Evolutionary conservation across 2,797 vertebrate species (phyloP).

Genomic region (Limnodromus scolopaceus): DNA sequence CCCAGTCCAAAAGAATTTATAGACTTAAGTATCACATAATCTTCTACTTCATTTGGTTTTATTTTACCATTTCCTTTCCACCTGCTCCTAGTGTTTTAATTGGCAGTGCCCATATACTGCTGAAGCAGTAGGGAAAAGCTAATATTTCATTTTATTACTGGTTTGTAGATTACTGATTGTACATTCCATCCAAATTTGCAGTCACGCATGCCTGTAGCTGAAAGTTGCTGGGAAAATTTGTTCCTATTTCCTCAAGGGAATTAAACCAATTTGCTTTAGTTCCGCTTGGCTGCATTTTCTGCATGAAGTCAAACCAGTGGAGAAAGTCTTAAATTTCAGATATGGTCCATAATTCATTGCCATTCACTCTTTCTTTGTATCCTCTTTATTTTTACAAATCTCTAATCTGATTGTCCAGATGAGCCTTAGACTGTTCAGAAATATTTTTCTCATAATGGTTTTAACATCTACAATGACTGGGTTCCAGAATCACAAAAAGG

Average conservation of each 20-base stretch:
- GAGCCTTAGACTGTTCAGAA: neutral
- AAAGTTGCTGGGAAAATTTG: slow-evolving; percentile 78
- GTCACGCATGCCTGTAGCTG: slow-evolving; percentile 54
- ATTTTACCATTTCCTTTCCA: slow-evolving; percentile 33
- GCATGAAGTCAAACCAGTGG: slow-evolving; percentile 68
- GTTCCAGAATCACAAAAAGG: neutral
- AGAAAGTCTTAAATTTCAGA: slow-evolving; percentile 53
- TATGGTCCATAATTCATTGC: neutral
- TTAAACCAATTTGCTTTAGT: slow-evolving; percentile 83
- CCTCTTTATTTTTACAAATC: neutral
- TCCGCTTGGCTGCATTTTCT: slow-evolving; percentile 81
- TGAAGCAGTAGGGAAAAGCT: slow-evolving; percentile 22
- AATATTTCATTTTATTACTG: slow-evolving; percentile 63
- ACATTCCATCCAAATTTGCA: slow-evolving; percentile 56
- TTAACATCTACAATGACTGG: neutral
- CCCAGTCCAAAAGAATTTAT: neutral
- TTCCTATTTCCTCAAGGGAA: slow-evolving; percentile 74
- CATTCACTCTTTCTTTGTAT: neutral
- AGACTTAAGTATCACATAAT: neutral
- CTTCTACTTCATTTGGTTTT: slow-evolving; percentile 1
- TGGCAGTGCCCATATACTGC: slow-evolving; percentile 10
- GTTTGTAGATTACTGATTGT: slow-evolving; percentile 51
- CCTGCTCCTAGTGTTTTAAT: slow-evolving; percentile 36
- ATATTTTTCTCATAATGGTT: neutral
- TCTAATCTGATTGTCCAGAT: neutral